A percentile compares a stretch with the other conserved stretches of the same genome.
Evolutionary conservation across 1,140 invertebrate species (phyloP).

Genomic region (Panagrolaimus sp.): DNA sequence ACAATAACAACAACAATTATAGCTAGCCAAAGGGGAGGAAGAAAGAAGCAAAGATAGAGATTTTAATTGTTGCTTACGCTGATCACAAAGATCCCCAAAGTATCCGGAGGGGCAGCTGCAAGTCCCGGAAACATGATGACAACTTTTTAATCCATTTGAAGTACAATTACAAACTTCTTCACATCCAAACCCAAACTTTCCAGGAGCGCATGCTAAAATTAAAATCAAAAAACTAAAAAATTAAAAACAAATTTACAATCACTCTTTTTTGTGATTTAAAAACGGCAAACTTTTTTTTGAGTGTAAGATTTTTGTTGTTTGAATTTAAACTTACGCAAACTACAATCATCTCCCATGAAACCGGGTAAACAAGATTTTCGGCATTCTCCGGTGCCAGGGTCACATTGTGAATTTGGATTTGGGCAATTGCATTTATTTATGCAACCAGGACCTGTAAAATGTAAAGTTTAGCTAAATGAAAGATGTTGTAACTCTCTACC

Average conservation of each 20-base stretch:
- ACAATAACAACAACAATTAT: neutral
- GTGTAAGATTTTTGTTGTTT: neutral
- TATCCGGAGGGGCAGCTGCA: conserved; percentile 50
- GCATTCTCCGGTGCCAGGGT: neutral
- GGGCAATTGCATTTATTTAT: neutral
- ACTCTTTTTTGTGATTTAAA: neutral
- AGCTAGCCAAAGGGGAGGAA: neutral
- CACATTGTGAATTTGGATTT: neutral
- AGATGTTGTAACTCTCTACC: conserved; percentile 67
- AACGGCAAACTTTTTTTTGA: neutral
- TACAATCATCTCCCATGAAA: conserved; percentile 2
- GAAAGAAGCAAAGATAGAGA: conserved; percentile 49
- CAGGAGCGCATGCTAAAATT: conserved; percentile 45
- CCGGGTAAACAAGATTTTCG: neutral
- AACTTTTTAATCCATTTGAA: conserved; percentile 38
- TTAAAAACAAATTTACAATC: neutral
- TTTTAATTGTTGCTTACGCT: conserved; percentile 29
- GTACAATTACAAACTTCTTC: conserved; percentile 76
- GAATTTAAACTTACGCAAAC: conserved; percentile 3
- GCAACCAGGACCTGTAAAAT: neutral
- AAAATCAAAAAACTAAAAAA: neutral
- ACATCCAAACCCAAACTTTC: conserved; percentile 69
- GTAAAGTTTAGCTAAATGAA: too few relatives aligned
- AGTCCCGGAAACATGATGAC: conserved; percentile 54
- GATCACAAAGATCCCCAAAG: conserved; percentile 49